Base-by-base conservation (phyloP, 1,140 invertebrate genomes). In the Atta colombica region DNA sequence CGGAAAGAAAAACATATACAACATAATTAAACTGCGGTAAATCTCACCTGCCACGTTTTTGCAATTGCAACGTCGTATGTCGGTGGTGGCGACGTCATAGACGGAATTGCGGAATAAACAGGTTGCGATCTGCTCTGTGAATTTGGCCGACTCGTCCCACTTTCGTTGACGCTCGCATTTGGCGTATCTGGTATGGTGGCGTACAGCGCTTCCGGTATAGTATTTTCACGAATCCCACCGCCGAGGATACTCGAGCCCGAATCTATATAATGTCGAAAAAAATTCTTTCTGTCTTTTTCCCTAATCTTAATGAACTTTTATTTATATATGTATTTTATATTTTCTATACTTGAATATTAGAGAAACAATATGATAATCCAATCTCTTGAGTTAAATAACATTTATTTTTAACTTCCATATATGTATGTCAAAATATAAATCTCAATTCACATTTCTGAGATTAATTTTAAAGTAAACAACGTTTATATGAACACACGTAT, bases 71-170 rank as follows among this genome's bases (percentile, higher is more conserved):
- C 95, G 60, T 95, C 94, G 78, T 95, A 95, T 28, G 94, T 95
- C 10, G 94, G 95, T n/a, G 95, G 95, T 31, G 95, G 95, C 60
- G 94, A 95, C 69, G 94, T 95, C 94, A 95, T 95, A 58, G 94
- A 95, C 28, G 94, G 95, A 87, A 95, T 89, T 16, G 91, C 89
- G 16, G 65, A 58, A 72, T 95, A 94, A 75, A 94, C 89, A 8
- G 91, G 91, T 82, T 94, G 93, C 6, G 92, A 90, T 87, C 92
- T 91, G 68, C 88, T 91, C n/a, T 91, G 90, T 28, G 86, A 49
- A 69, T 94, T 93, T 58, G 90, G 81, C 78, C 91, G 92, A 82
- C 92, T 84, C 68, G 78, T 93, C 61, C 86, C 86, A 69, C 82
- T 92, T 18, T 89, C 78, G 49, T 86, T 91, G 51, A 77, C 66